Base-by-base conservation (phyloP, 2,888 invertebrate genomes). In the Watsonalla cultraria region DNA sequence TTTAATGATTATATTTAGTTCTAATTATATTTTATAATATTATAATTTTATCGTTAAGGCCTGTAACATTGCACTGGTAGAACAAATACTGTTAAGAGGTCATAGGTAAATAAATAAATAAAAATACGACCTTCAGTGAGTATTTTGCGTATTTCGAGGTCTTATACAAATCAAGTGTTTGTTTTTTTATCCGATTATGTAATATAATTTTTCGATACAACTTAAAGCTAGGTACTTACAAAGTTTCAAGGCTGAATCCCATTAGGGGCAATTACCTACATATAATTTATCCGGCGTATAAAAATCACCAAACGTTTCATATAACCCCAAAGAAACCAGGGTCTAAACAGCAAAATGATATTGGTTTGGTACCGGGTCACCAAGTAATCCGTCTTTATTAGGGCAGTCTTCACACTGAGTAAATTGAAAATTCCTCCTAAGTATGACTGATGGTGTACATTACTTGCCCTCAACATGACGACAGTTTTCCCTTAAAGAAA, bases 371-470 rank as follows among this genome's bases (percentile, higher is more conserved):
- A 66, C 71, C 62, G 59, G 60, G 68, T 68, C 77, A 74, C 75
- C 68, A 64, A 72, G 80, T 82, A 81, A 89, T 89, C 82, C 76
- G 74, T 88, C 89, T 87, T 84, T 86, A 87, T 89, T 89, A 84
- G 69, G 75, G 65, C 68, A 79, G 77, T 80, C 78, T 78, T 76
- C 83, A 73, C 76, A 66, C 69, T 58, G 68, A 72, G 84, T 85
- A 90, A 90, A 90, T 90, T 89, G 90, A 90, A 90, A 90, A 87
- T 82, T 86, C 80, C 75, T 78, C 70, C 86, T 90, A 90, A 90
- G 90, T 86, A 90, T 90, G 88, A 90, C 80, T 86, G 90, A 90
- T 90, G 86, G 78, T 81, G 70, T 75, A 82, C 83, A 89, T 90
- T 88, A 90, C 84, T 88, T 78, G 84, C 59, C 79, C 77, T 66